phyloP scores from a whole-genome alignment of 2,888 invertebrate species.

The Halictus quadricinctus region DNA sequence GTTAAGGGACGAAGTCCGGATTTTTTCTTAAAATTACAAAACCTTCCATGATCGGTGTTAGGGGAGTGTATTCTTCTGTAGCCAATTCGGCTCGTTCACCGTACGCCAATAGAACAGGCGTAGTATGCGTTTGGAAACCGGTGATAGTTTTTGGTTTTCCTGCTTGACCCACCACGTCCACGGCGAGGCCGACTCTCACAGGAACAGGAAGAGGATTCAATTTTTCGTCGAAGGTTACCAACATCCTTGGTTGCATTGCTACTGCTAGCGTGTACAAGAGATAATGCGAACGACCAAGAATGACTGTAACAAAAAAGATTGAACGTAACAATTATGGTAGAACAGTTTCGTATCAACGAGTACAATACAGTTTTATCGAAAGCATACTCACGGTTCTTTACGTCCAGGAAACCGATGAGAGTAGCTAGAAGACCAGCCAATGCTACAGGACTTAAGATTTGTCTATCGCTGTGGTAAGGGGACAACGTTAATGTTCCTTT shows the following conservation, averaged over 20 bases:
- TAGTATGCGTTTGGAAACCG: slow-evolving; percentile 99
- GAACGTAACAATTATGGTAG: background rate
- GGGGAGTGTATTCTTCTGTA: slow-evolving; percentile 97
- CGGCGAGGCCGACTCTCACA: slow-evolving; percentile 96
- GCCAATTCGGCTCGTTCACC: slow-evolving; percentile 99
- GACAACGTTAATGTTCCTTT: slow-evolving; percentile 98
- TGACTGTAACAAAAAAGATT: slow-evolving; percentile 84
- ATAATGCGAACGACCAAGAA: slow-evolving; percentile 97
- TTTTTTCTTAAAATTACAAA: slow-evolving; percentile 99
- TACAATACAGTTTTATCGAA: background rate
- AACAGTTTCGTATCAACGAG: background rate
- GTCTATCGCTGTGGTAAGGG: slow-evolving; percentile 98
- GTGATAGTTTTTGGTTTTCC: slow-evolving; percentile 99
- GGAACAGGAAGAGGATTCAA: slow-evolving; percentile 96
- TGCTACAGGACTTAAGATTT: slow-evolving; percentile 97
- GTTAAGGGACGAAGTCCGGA: slow-evolving; percentile 85
- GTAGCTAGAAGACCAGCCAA: slow-evolving; percentile 98
- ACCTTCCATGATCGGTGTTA: slow-evolving; percentile 99
- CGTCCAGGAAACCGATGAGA: slow-evolving; percentile 96
- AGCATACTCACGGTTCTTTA: slow-evolving; percentile 92
- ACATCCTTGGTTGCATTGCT: slow-evolving; percentile 99
- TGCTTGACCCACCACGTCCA: slow-evolving; percentile 99
- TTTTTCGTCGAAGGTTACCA: slow-evolving; percentile 98
- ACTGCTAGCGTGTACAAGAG: slow-evolving; percentile 96
- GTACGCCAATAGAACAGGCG: slow-evolving; percentile 97